These are phyloP conservation scores for Xestoiulus laeticollis DNA, from an alignment of 2,888 invertebrate species.

Conservation along the genomic window DNA sequence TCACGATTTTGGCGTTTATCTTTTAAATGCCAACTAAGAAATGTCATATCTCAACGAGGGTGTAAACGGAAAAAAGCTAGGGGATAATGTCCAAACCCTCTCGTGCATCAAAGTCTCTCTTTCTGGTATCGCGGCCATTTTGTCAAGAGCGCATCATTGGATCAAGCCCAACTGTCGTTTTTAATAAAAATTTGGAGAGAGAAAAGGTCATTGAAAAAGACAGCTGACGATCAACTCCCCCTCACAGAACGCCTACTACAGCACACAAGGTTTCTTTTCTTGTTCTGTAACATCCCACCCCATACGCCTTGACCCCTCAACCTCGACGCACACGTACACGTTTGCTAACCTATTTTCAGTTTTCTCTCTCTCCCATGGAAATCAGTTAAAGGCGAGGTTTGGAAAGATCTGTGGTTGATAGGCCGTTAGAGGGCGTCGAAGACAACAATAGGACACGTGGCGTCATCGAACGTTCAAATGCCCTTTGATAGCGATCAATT, in stretches of 20 bases:
- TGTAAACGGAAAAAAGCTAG: not conserved
- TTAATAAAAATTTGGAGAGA: not conserved
- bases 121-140: not conserved
- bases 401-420: not conserved
- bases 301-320: not conserved
- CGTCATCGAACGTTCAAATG: too few relatives aligned
- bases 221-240: slow-evolving; percentile 33
- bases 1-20: not conserved
- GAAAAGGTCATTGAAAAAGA: slow-evolving; percentile 37
- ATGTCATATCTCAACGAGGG: not conserved
- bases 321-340: not conserved
- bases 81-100: not conserved
- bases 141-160: slow-evolving; percentile 13
- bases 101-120: not conserved
- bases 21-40: slow-evolving; percentile 34
- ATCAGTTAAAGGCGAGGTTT: not conserved
- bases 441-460: not conserved
- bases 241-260: not conserved
- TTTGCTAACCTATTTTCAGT: slow-evolving; percentile 2
- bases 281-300: not conserved
- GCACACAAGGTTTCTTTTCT: slow-evolving; percentile 11
- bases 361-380: not conserved
- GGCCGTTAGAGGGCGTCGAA: not conserved
- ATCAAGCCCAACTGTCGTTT: slow-evolving; percentile 34
- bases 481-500: too few relatives aligned